phyloP scores from a whole-genome alignment of 2,888 invertebrate species.

The Ichneumoninae sp. region DNA sequence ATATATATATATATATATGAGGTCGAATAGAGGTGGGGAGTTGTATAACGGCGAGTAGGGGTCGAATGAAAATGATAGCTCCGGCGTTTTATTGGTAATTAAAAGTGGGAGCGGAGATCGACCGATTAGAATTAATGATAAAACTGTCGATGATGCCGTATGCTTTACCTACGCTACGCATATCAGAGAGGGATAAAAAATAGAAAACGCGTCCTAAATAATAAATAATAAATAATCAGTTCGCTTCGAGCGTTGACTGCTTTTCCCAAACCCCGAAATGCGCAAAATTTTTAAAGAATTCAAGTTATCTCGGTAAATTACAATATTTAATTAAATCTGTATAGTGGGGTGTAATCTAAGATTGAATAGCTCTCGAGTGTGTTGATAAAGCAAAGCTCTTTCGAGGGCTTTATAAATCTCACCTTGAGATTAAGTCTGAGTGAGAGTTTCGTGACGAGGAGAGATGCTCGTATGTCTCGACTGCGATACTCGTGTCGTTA shows the following conservation, averaged over 20 bases:
- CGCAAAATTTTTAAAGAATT: slow-evolving; percentile 20
- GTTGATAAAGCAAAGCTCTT: slow-evolving; percentile 9
- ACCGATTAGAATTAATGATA: slow-evolving; percentile 83
- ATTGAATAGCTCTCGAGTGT: slow-evolving; percentile 30
- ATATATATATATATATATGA: not conserved
- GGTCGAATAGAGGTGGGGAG: slow-evolving; percentile 5
- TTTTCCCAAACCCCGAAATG: slow-evolving; percentile 12
- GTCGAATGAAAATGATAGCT: slow-evolving; percentile 64
- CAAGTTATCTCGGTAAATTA: not conserved
- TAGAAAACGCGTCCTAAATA: not conserved
- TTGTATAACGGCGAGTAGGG: slow-evolving; percentile 49
- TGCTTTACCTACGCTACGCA: slow-evolving; percentile 11
- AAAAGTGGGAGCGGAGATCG: slow-evolving; percentile 82
- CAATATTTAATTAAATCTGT: slow-evolving; percentile 29
- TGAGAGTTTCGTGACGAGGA: slow-evolving; percentile 23
- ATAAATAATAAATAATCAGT: slow-evolving; percentile 27
- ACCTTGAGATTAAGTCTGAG: slow-evolving; percentile 45
- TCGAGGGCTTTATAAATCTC: slow-evolving; percentile 32
- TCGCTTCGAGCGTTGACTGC: slow-evolving; percentile 14
- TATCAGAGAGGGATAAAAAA: not conserved
- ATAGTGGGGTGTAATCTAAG: slow-evolving; percentile 9
- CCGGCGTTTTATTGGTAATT: slow-evolving; percentile 83
- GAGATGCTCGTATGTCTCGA: slow-evolving; percentile 11
- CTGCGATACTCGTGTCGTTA: slow-evolving; percentile 32
- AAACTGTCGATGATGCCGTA: slow-evolving; percentile 69